Evolutionary conservation across 2,113 vertebrate genomes (phyloP).

Genomic region (Leucosticte australis): DNA sequence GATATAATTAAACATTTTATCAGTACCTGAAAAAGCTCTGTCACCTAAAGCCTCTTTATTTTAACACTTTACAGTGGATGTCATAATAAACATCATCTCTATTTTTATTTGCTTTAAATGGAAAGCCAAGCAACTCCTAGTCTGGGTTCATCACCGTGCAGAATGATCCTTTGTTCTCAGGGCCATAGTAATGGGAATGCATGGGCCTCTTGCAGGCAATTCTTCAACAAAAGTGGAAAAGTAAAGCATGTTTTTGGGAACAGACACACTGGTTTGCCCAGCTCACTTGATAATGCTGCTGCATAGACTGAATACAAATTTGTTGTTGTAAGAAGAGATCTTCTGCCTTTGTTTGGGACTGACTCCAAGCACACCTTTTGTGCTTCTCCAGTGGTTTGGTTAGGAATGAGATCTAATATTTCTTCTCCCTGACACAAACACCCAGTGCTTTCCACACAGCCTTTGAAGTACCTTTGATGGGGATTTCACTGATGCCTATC

Average conservation of each 20-base stretch:
- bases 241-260: background rate
- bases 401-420: background rate
- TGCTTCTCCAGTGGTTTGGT: background rate
- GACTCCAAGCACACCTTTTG: background rate
- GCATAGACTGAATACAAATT: background rate
- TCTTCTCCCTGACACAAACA: background rate
- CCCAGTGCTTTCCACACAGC: background rate
- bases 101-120: background rate
- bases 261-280: background rate
- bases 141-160: background rate
- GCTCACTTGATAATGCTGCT: background rate
- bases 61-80: background rate
- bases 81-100: background rate
- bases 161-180: background rate
- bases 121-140: background rate
- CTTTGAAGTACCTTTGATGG: constrained; percentile 28
- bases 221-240: background rate
- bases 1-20: background rate
- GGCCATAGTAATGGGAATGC: background rate
- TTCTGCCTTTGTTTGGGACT: background rate
- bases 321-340: background rate
- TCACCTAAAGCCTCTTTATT: background rate
- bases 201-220: background rate
- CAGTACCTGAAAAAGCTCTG: background rate
- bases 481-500: constrained; percentile 29